These are phyloP conservation scores for Passer domesticus DNA, from an alignment of 2,113 vertebrate genomes.

Conservation along the genomic window DNA sequence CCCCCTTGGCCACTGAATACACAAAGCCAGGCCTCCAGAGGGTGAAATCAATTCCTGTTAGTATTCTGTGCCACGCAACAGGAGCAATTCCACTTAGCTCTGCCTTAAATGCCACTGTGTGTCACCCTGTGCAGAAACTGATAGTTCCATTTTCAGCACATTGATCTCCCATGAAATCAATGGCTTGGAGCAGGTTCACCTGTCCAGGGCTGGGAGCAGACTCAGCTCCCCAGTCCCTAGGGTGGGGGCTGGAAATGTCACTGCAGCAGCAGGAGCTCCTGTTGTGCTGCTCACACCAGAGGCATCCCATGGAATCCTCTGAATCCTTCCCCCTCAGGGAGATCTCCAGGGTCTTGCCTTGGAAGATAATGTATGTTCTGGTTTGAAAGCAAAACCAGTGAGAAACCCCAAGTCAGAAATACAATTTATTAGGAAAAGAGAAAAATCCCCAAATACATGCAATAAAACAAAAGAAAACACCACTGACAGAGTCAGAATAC, in stretches of 20 bases:
- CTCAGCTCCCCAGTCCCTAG: background rate
- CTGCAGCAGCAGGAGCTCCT: background rate
- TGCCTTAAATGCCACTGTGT: slow-evolving; percentile 6
- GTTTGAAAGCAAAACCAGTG: too few species aligned
- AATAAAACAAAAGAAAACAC: too few species aligned
- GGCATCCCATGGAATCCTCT: background rate
- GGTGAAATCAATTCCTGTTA: slow-evolving; percentile 23
- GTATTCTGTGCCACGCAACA: background rate
- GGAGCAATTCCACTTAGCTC: background rate
- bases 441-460: too few species aligned
- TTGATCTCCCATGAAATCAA: background rate
- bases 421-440: too few species aligned
- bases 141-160: background rate
- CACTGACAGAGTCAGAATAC: too few species aligned
- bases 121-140: slow-evolving; percentile 9
- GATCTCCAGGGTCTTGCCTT: background rate
- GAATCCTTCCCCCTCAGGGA: background rate
- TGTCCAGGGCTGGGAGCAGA: background rate
- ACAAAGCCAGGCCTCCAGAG: background rate
- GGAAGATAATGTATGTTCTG: background rate
- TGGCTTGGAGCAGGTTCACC: background rate
- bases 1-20: background rate
- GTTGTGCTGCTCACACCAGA: rapidly evolving
- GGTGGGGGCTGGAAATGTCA: background rate
- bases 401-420: too few species aligned